Base-by-base conservation (phyloP, 2,797 vertebrate genomes). In the Taenioides sp. region DNA sequence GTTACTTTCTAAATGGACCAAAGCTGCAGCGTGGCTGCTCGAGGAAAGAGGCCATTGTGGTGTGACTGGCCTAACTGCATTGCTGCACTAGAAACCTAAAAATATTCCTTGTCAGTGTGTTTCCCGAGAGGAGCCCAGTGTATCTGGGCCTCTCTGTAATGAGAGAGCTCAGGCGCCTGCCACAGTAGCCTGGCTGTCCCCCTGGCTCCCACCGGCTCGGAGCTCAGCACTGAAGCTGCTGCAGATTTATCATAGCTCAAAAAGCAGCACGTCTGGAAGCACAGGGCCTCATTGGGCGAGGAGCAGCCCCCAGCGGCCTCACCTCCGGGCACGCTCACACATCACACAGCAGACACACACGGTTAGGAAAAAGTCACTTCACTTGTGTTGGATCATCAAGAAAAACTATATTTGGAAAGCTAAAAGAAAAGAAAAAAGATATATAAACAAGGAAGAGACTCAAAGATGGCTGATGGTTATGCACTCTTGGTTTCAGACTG, bases 181-280 rank as follows among this genome's bases (percentile, higher is more conserved):
- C 43, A 91, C 87, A 73, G 86, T 87, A 86, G 89, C 82, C 86
- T 83, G 17, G 67, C 80, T 77, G 88, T 89, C 91, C 92, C 91
- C 91, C 77, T 58, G 83, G 86, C 84, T 91, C 90, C 89, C 90
- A 85, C 76, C 58, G 92, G 88, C 90, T 88, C 85, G 72, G 81
- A 87, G 90, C 90, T 91, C 87, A 77, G 86, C 77, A 52, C 77
- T 78, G 83, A 83, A 87, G 87, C 85, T 90, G 85, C 87, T 84
- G 86, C 86, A 92, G 89, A 94, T 94, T 93, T 91, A 94, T 94
- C 93, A 93, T 88, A 82, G 88, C 89, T 92, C 91, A 90, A 89
- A 90, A 90, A 90, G 90, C 88, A 87, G 84, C 75, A 65, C 76
- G 88, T 85, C 88, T 89, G 84, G 91, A 90, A 88, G 80, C 80